Base-by-base conservation (phyloP, 2,888 invertebrate species). In the Embidobia sp. region DNA sequence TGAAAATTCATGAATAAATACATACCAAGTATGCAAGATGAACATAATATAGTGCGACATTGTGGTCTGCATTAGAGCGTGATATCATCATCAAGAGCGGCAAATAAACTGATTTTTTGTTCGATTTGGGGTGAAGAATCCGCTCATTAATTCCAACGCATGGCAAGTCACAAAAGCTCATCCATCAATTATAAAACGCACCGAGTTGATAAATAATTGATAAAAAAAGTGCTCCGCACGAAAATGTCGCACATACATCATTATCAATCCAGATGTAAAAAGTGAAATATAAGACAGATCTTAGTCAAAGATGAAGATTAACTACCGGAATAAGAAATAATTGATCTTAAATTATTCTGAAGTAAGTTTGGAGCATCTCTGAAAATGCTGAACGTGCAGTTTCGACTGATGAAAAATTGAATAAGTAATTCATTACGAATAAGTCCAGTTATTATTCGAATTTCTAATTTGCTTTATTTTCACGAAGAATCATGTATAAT, bases 151-250 rank as follows among this genome's bases (percentile, higher is more conserved):
- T 51, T 73, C 42, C n/a, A 7, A 13, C 37, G n/a, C 13, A 49
- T 49, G 64, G 40, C 57, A 66, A 40, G 57, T 44, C 51, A 27
- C 31, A 33, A 61, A 57, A 59, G 42, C 48, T 59, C 73, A 59
- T 66, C 73, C 57, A 73, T 64, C 73, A 64, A 64, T 73, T 73
- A 40, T 31, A 16, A 48, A 64, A 72, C 48, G 53, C 27, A 49
- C 55, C 44, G 22, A 26, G 29, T 46, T 31, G 55, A 72, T 53
- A 72, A 72, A 63, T 63, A 63, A 55, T 72, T 61, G 63, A 72
- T 55, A 37, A 37, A 61, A 70, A 57, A 67, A 35, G 40, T 22
- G 26, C 44, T 15, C 15, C 4, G 11, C 26, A 16, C 29, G 13
- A 69, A 69, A 49, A 7, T 69, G 49, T 59, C 59, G 33, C 31